Evolutionary conservation across 2,888 invertebrate species (phyloP).

Genomic region (Caenorhabditis zanzibari): DNA sequence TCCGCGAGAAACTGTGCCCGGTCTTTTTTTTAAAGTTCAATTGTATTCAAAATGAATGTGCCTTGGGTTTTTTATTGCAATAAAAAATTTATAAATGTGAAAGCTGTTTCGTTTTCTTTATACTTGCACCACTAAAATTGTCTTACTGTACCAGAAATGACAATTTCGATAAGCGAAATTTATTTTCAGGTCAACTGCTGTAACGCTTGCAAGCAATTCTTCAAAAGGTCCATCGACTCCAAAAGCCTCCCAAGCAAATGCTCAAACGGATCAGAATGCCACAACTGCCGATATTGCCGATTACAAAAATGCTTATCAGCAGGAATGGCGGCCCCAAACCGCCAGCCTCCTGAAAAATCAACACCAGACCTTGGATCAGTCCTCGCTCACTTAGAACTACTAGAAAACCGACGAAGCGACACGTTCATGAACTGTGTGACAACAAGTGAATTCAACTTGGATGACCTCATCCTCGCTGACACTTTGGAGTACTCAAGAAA

Average conservation of each 20-base stretch:
- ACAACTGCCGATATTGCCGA: constrained; percentile 45
- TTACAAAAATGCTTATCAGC: constrained; percentile 42
- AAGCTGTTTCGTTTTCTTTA: too few species aligned
- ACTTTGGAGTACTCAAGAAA: not conserved
- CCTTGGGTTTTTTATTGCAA: too few species aligned
- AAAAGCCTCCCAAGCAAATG: not conserved
- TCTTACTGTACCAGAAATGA: too few species aligned
- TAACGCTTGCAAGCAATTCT: constrained; percentile 1
- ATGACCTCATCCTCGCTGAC: not conserved
- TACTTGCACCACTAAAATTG: too few species aligned
- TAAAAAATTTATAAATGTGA: too few species aligned
- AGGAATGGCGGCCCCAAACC: constrained; percentile 19
- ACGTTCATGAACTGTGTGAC: not conserved
- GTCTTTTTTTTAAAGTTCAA: too few species aligned
- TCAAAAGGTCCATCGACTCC: not conserved
- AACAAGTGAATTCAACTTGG: not conserved
- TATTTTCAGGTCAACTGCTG: constrained; percentile 1
- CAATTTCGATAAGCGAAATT: too few species aligned
- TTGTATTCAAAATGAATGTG: too few species aligned
- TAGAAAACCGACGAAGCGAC: not conserved
- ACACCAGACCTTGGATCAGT: constrained; percentile 1
- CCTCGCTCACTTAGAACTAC: not conserved
- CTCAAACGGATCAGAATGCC: not conserved
- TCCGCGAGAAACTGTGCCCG: too few species aligned
- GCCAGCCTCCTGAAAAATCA: not conserved